phyloP scores from a whole-genome alignment of 2,113 vertebrate species.

The Poecilia latipinna region DNA sequence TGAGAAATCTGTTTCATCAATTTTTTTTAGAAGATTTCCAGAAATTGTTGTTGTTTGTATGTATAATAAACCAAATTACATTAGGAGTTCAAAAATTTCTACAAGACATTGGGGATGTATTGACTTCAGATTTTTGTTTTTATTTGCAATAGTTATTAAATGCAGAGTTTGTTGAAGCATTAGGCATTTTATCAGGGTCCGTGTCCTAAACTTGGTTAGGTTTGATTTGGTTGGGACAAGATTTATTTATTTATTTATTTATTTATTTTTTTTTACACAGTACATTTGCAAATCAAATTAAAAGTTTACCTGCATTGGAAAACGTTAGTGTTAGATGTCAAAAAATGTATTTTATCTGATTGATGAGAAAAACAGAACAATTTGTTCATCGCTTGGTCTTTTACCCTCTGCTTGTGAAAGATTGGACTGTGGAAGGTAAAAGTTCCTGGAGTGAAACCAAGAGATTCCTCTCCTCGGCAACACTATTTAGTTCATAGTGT shows the following conservation, averaged over 20 bases:
- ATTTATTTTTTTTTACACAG: neutral
- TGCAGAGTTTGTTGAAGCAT: no score
- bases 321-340: neutral
- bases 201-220: no score
- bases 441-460: neutral
- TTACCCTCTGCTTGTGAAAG: neutral
- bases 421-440: neutral
- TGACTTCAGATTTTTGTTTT: no score
- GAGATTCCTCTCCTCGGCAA: neutral
- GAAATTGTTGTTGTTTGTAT: no score
- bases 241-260: neutral
- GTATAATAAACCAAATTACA: no score
- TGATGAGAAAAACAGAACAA: neutral
- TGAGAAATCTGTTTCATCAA: no score
- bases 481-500: neutral
- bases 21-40: no score
- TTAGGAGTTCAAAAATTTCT: no score
- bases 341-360: neutral
- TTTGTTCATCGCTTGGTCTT: neutral
- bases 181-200: no score
- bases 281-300: neutral
- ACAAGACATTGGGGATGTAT: no score
- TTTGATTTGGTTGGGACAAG: no score
- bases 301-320: neutral
- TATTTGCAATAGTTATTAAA: no score